phyloP scores from a whole-genome alignment of 2,113 vertebrate species.

The Passer domesticus region DNA sequence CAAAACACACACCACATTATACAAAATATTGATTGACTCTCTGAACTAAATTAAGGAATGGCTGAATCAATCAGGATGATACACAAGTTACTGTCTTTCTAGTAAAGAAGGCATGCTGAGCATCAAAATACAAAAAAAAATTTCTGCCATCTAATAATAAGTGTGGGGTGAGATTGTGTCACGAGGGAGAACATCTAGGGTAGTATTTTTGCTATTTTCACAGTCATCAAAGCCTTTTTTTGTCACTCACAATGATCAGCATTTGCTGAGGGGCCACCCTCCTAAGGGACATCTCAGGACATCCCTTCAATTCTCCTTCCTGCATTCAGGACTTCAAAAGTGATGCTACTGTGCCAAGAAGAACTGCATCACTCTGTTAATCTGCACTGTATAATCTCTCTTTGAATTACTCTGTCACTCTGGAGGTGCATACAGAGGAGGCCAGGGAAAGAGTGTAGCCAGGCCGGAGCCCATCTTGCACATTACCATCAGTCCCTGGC shows the following conservation, averaged over 20 bases:
- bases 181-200: not conserved
- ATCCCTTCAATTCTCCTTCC: not conserved
- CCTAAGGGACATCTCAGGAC: not conserved
- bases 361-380: not conserved
- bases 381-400: not conserved
- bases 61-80: not conserved
- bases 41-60: constrained; percentile 17
- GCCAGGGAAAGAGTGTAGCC: not conserved
- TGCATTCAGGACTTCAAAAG: not conserved
- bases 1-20: not conserved
- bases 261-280: not conserved
- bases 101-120: not conserved
- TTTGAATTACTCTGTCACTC: not conserved
- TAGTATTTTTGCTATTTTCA: not conserved
- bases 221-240: not conserved
- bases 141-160: not conserved
- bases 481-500: not conserved
- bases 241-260: not conserved
- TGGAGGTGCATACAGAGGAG: accelerated
- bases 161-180: not conserved
- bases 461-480: not conserved
- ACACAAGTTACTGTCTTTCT: not conserved
- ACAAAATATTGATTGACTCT: not conserved
- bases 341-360: not conserved
- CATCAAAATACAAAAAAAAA: not conserved